These are phyloP conservation scores for Dicentrarchus labrax DNA, from an alignment of 2,113 vertebrate genomes.

Conservation along the genomic window DNA sequence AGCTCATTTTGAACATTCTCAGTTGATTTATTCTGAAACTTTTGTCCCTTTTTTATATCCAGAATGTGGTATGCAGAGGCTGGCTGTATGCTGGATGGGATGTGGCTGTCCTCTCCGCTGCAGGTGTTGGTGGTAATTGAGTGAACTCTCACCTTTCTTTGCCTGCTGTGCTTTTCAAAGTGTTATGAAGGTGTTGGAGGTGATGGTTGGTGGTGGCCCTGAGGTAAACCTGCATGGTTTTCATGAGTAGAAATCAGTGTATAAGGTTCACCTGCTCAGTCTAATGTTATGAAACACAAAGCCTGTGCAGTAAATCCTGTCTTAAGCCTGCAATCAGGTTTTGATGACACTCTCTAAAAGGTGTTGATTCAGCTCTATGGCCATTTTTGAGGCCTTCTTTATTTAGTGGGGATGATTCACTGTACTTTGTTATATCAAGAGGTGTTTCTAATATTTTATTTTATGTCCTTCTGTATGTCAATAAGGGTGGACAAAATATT, in stretches of 20 bases:
- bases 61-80: constrained; percentile 10
- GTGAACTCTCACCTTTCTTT: constrained; percentile 16
- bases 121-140: constrained; percentile 17
- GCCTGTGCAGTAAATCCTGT: neutral
- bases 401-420: neutral
- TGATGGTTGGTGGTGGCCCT: neutral
- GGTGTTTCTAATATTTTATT: neutral
- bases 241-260: neutral
- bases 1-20: neutral
- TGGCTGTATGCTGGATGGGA: constrained; percentile 15
- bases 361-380: neutral
- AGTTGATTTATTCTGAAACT: neutral
- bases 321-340: constrained; percentile 5
- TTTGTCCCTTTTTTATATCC: neutral
- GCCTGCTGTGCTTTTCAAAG: constrained; percentile 1
- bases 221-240: neutral
- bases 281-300: neutral
- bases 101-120: neutral
- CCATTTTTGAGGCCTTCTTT: neutral
- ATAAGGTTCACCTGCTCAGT: neutral
- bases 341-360: constrained; percentile 7
- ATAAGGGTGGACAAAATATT: neutral
- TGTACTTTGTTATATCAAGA: neutral
- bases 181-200: neutral
- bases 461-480: neutral